Evolutionary conservation across 2,888 invertebrate genomes (phyloP).

Genomic region (Sesamia inferens): DNA sequence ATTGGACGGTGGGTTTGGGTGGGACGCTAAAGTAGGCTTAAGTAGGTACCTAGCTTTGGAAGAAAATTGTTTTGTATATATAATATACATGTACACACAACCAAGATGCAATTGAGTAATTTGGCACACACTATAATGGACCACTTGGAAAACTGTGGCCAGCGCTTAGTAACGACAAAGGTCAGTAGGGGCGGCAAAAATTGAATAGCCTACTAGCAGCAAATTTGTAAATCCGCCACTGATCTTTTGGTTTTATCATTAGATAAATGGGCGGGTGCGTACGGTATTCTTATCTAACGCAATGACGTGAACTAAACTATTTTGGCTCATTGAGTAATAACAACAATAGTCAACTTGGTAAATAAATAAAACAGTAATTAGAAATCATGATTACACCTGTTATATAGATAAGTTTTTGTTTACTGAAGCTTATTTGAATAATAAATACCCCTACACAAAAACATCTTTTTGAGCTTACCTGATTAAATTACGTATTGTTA

Average conservation of each 20-base stretch:
- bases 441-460: slow-evolving; percentile 1
- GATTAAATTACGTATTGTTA: slow-evolving; percentile 10
- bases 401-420: slow-evolving; percentile 5
- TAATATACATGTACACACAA: too few species aligned
- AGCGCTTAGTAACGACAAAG: too few species aligned
- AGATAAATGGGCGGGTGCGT: not conserved
- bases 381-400: not conserved
- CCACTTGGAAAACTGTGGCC: too few species aligned
- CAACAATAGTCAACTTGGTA: not conserved
- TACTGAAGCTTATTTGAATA: not conserved
- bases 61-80: not conserved
- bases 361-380: not conserved
- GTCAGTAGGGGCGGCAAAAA: too few species aligned
- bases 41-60: not conserved
- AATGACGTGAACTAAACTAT: not conserved
- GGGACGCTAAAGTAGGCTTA: not conserved
- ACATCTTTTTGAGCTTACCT: slow-evolving; percentile 13
- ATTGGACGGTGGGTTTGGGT: not conserved
- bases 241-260: slow-evolving; percentile 5
- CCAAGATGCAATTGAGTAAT: not conserved
- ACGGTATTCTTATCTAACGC: slow-evolving; percentile 6
- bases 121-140: too few species aligned
- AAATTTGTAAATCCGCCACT: too few species aligned
- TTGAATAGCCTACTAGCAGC: too few species aligned
- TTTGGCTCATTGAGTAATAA: not conserved